phyloP scores from a whole-genome alignment of 1,140 invertebrate species.

The Temnothorax longispinosus region DNA sequence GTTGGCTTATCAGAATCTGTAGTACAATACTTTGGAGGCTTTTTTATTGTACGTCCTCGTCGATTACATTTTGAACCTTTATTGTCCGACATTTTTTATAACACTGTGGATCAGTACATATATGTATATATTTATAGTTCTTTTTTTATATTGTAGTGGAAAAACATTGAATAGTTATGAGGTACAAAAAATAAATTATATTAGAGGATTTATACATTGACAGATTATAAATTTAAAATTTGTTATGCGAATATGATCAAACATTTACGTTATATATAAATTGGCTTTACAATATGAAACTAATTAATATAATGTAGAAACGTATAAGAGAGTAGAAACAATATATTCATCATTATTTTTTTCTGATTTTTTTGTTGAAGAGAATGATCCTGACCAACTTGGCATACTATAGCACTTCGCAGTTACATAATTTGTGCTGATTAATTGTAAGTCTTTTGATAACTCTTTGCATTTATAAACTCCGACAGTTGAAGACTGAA shows the following conservation, averaged over 20 bases:
- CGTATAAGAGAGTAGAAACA: constrained; percentile 1
- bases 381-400: not conserved
- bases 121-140: not conserved
- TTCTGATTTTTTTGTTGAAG: constrained; percentile 2
- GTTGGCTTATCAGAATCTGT: constrained; percentile 3
- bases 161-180: not conserved
- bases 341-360: constrained; percentile 2
- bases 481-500: constrained; percentile 4
- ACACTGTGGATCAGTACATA: not conserved
- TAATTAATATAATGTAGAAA: not conserved
- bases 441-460: not conserved
- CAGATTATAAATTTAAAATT: not conserved
- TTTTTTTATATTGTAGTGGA: not conserved
- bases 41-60: constrained; percentile 3
- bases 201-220: not conserved
- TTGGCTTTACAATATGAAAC: not conserved
- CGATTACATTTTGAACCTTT: not conserved
- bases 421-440: not conserved
- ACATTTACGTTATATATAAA: not conserved
- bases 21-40: not conserved
- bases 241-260: not conserved
- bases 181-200: constrained; percentile 2
- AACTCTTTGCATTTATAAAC: constrained; percentile 1
- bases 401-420: not conserved
- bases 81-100: not conserved